These are phyloP conservation scores for Aphyosemion australe DNA, from an alignment of 2,113 vertebrate genomes.

Conservation along the genomic window DNA sequence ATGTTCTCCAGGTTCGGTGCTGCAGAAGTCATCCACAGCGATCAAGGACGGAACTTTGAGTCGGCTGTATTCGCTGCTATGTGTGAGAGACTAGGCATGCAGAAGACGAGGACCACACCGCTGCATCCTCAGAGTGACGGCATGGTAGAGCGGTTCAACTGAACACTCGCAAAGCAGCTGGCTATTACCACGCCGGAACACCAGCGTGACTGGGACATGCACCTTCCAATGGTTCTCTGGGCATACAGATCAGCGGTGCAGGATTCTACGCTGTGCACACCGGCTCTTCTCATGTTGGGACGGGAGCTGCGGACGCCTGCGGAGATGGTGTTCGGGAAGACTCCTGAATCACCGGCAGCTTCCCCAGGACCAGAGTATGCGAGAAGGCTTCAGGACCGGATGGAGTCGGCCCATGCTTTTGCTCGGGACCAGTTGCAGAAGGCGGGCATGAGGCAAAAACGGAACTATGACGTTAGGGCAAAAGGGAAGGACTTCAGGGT, in stretches of 20 bases:
- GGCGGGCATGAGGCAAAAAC: not conserved
- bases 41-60: constrained; percentile 4
- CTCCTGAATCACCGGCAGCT: not conserved
- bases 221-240: not conserved
- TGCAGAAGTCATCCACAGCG: not conserved
- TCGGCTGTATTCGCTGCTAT: not conserved
- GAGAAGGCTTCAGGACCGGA: not conserved
- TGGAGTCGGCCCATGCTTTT: not conserved
- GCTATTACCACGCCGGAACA: not conserved
- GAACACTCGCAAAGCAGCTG: not conserved
- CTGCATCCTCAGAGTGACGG: not conserved
- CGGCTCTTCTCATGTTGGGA: not conserved
- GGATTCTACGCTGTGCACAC: not conserved
- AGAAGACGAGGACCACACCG: not conserved
- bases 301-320: not conserved
- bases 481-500: not conserved
- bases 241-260: not conserved
- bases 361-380: not conserved
- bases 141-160: not conserved
- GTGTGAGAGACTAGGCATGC: not conserved
- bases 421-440: not conserved
- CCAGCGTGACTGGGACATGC: not conserved
- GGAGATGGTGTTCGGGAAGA: not conserved
- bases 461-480: not conserved
- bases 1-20: not conserved